These are phyloP conservation scores for Falco novaeseelandiae DNA, from an alignment of 2,797 vertebrate species.

Conservation along the genomic window DNA sequence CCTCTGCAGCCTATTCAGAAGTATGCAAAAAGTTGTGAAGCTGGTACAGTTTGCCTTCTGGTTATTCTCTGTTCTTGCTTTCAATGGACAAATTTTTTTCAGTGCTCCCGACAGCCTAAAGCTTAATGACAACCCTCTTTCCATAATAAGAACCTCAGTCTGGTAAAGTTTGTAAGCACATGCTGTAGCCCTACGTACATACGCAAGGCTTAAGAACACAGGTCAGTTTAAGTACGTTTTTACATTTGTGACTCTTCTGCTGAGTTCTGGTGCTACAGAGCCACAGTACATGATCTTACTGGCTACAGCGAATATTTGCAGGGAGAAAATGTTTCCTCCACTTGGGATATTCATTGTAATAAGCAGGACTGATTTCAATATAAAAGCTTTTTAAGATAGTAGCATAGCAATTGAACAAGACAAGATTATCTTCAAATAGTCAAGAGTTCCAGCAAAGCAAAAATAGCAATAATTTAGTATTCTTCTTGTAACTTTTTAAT, in stretches of 20 bases:
- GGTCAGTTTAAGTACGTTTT: neutral
- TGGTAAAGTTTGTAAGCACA: rapidly evolving
- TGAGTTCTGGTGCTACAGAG: neutral
- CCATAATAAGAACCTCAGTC: neutral
- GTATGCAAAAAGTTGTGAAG: neutral
- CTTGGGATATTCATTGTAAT: neutral
- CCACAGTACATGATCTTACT: neutral
- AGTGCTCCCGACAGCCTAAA: neutral
- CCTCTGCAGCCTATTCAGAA: neutral
- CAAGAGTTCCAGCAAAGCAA: neutral
- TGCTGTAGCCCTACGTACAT: neutral
- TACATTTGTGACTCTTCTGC: neutral
- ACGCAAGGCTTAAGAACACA: neutral
- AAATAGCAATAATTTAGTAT: neutral
- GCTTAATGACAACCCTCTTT: neutral
- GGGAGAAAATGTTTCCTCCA: neutral
- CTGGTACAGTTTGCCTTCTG: neutral
- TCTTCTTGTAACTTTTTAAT: neutral
- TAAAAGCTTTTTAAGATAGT: neutral
- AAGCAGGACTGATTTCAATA: neutral
- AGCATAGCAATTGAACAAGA: neutral
- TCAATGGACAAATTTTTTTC: neutral
- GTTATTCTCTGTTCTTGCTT: neutral
- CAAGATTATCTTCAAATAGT: neutral
- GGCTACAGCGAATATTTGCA: rapidly evolving